Evolutionary conservation across 2,113 vertebrate species (phyloP), one percentile per base, ranked within the genome.

Genomic region (Melanocharis versteri): DNA sequence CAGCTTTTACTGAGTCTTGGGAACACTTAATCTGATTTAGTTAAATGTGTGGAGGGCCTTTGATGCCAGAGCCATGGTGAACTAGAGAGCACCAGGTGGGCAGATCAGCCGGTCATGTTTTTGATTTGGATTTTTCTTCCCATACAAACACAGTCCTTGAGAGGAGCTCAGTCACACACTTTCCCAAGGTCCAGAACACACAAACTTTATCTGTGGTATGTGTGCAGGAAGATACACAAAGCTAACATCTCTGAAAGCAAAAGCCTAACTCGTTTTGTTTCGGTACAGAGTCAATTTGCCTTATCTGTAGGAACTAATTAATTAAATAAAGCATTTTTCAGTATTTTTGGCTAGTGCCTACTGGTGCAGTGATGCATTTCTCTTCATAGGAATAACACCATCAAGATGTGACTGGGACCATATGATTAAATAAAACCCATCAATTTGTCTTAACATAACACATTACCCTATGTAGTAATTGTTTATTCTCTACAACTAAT

Each of bases 401-500:
- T 23, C 37, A 40, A 68, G 50, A 68, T 75, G 40, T 80, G 45
- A 61, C 75, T 0, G 0, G n/a, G 62, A 92, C 45, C 37, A 33
- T 61, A 85, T 15, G n/a, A 93, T 92, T 93, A 92, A 90, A 94
- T 79, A 90, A 96, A 90, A 6, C 10, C 20, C 62, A 92, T 28
- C 66, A 69, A 90, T 87, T 87, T 91, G 22, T 51, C 84, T 88
- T 72, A 79, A 80, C n/a, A 37, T 78, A 93, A 90, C 73, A 79
- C 33, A 64, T 40, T 81, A 48, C 27, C 61, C 71, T 40, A 44
- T 3, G 16, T 72, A 88, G 70, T 80, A 89, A 94, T 72, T 86
- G 71, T 73, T 95, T 65, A 39, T 93, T 90, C 86, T 37, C n/a
- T 72, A 64, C 50, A 79, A 76, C 75, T 94, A 95, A 95, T 91